These are phyloP conservation scores for Andricus quercusramuli DNA, from an alignment of 2,888 invertebrate genomes.

Conservation along the genomic window DNA sequence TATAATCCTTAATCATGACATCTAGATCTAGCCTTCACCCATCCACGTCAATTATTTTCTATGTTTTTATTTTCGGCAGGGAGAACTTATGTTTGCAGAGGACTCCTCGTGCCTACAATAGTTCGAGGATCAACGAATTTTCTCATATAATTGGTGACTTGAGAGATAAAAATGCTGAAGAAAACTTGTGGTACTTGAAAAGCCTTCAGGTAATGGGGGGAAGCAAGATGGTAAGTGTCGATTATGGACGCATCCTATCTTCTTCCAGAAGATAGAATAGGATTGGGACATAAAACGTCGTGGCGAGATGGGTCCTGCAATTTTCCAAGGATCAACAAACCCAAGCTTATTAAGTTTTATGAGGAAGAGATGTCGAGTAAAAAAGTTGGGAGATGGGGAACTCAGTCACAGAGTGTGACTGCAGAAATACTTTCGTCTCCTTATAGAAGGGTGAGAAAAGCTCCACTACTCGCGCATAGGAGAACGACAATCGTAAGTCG, in stretches of 20 bases:
- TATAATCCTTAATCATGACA: too few species aligned
- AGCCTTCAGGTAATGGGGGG: not conserved
- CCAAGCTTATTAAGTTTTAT: constrained; percentile 75
- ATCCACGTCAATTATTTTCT: too few species aligned
- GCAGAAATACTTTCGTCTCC: constrained; percentile 18
- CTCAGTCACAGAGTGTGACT: not conserved
- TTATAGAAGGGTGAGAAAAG: not conserved
- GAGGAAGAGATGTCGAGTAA: constrained; percentile 53
- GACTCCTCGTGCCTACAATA: not conserved
- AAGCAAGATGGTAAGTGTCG: not conserved
- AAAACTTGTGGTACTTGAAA: not conserved
- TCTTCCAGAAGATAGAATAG: constrained; percentile 51
- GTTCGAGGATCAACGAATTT: not conserved
- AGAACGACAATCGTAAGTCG: constrained; percentile 3
- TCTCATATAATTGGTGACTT: not conserved
- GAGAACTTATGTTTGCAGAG: not conserved
- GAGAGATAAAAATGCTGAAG: not conserved
- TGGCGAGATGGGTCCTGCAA: constrained; percentile 63
- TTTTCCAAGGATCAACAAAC: constrained; percentile 74
- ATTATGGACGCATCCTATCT: not conserved
- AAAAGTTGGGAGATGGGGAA: constrained; percentile 49
- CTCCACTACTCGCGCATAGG: not conserved
- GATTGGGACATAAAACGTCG: constrained; percentile 66
- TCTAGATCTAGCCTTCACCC: too few species aligned
- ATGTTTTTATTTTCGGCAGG: not conserved